Base-by-base conservation (phyloP, 2,113 vertebrate species). In the Gymnarchus niloticus region DNA sequence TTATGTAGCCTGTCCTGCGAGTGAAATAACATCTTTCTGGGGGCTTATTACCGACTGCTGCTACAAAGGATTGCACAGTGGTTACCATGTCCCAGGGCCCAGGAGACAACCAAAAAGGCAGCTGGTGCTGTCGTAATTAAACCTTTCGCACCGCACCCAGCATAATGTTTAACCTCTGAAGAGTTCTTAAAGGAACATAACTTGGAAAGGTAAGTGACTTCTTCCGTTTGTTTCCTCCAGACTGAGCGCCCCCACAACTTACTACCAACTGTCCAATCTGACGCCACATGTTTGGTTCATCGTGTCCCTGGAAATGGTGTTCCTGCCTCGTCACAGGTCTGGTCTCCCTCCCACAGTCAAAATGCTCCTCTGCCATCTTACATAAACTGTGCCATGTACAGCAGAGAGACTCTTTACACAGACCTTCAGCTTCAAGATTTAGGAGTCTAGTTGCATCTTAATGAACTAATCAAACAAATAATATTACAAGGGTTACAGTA, bases 131-230 rank as follows among this genome's bases (percentile, higher is more conserved):
- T 56, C 44, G 28, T 56, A 76, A 77, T 85, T 85, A 77, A 54
- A 85, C 19, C 25, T 73, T n/a, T 51, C 28, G 17, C 48, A 51
- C 33, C 49, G 48, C 28, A 21, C 3, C 6, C 21, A 10, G 6
- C 33, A 25, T 56, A 76, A 56, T 76, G 46, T 56, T 85, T 77
- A 52, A 56, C 49, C 61, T 69, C 61, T 76, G 83, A 84, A 84
- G 84, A 37, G 51, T 52, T 65, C 77, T 76, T 33, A 77, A 85
- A 49, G 28, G 9, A 77, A 23, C 51, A 17, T 54, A 25, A 2
- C 21, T 48, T 37, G 44, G 41, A 6, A 56, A 85, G 61, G 48
- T 59, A 76, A 76, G 4, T 54, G 49, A 51, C 28, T 21, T 14
- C 41, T 52, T 73, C 23, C 12, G 19, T 10, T 44, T 33, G 33